phyloP scores from a whole-genome alignment of 1,140 invertebrate species.

The Bicyclus anynana region DNA sequence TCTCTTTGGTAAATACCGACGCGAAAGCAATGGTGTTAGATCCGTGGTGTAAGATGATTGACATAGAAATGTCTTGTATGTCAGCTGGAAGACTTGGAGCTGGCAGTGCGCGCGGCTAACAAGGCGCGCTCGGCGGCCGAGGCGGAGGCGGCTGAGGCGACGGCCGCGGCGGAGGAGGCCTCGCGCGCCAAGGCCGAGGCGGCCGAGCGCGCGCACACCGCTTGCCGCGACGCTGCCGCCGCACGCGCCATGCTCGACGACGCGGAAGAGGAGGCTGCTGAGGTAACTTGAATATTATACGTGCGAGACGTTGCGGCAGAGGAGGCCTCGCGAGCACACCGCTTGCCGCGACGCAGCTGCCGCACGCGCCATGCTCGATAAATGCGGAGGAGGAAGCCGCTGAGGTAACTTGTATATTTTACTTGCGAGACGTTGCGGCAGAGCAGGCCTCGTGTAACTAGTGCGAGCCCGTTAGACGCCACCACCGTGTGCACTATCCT shows the following conservation, averaged over 20 bases:
- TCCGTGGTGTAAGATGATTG: too few relatives aligned
- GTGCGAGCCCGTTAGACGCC: too few relatives aligned
- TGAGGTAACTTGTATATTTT: conserved; percentile 84
- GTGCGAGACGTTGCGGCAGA: too few relatives aligned
- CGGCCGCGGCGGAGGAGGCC: conserved; percentile 88
- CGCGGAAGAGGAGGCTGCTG: conserved; percentile 93
- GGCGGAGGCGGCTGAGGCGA: conserved; percentile 82
- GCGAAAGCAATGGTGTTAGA: too few relatives aligned
- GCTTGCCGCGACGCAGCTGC: conserved; percentile 88
- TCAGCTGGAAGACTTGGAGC: conserved; percentile 93
- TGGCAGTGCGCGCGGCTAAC: conserved; percentile 87
- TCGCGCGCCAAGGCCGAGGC: conserved; percentile 85
- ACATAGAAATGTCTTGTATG: not conserved
- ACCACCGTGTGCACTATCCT: too few relatives aligned
- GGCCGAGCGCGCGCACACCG: conserved; percentile 86
- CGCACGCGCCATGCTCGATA: conserved; percentile 89
- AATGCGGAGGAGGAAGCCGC: conserved; percentile 94
- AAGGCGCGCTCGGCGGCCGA: conserved; percentile 87
- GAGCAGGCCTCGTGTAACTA: too few relatives aligned
- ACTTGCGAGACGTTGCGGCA: too few relatives aligned
- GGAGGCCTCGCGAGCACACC: too few relatives aligned
- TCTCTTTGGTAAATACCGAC: too few relatives aligned
- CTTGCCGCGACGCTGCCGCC: conserved; percentile 88
- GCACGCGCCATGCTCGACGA: conserved; percentile 92
- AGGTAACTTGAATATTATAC: conserved; percentile 71